A percentile compares a stretch with the other conserved stretches of the same genome.
Conservation (phyloP, 2,797 vertebrate genomes). For the Enteromius argenteus region DNA sequence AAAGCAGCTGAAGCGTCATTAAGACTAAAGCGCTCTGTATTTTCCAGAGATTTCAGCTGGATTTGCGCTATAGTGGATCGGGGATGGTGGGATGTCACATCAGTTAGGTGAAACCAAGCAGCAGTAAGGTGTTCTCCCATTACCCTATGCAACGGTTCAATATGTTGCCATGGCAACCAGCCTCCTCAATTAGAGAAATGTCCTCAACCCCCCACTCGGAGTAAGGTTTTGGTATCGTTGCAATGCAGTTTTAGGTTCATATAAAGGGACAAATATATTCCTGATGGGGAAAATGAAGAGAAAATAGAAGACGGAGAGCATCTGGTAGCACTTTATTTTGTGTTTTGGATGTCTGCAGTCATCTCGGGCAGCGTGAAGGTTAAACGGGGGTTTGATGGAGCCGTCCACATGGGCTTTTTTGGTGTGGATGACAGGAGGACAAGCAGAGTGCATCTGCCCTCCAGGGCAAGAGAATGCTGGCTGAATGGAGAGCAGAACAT, state of each 20-base stretch:
- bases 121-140: conserved; percentile 52
- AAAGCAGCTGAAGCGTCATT: background rate
- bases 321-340: background rate
- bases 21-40: background rate
- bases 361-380: background rate
- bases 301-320: background rate
- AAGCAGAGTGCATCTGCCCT: conserved; percentile 67
- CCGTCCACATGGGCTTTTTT: conserved; percentile 19
- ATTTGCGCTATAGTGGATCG: background rate
- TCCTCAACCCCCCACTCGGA: conserved; percentile 31
- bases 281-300: background rate
- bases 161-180: conserved; percentile 53
- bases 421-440: conserved; percentile 58
- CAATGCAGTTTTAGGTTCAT: conserved; percentile 1
- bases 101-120: conserved; percentile 44
- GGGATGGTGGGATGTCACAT: conserved; percentile 11
- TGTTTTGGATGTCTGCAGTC: conserved; percentile 13
- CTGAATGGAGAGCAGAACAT: conserved; percentile 74
- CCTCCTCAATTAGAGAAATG: conserved; percentile 48
- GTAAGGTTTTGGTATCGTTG: background rate
- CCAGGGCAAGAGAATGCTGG: conserved; percentile 68
- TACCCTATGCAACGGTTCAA: conserved; percentile 43
- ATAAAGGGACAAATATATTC: background rate
- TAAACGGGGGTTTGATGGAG: conserved; percentile 35
- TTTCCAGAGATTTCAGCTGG: background rate